phyloP scores from a whole-genome alignment of 2,113 vertebrate species.

The Coptodon bakossiorum region DNA sequence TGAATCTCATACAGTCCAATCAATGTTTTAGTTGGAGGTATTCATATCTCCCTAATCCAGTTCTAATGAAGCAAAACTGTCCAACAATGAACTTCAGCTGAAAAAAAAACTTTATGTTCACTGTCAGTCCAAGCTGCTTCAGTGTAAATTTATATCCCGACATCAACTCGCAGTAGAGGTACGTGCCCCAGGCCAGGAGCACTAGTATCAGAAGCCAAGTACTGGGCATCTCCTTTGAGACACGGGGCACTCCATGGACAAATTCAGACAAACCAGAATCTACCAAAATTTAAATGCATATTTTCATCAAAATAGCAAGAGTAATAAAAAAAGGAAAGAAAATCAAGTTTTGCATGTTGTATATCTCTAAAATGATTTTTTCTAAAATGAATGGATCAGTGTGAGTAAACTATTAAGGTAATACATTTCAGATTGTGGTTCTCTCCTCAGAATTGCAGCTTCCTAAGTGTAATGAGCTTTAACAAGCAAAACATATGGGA shows the following conservation, averaged over 20 bases:
- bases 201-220: conserved; percentile 1
- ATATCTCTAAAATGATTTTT: background rate
- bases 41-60: conserved; percentile 50
- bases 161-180: background rate
- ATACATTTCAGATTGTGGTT: background rate
- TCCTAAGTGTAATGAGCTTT: background rate
- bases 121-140: conserved; percentile 59
- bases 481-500: background rate
- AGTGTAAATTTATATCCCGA: conserved; percentile 20
- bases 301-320: conserved; percentile 28
- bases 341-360: background rate
- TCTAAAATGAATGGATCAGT: background rate
- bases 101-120: conserved; percentile 67
- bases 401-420: background rate
- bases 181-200: conserved; percentile 16
- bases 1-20: conserved; percentile 67
- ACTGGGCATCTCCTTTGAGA: conserved; percentile 53
- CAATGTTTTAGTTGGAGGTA: conserved; percentile 59
- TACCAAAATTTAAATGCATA: conserved; percentile 30
- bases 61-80: conserved; percentile 41
- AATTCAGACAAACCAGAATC: conserved; percentile 49
- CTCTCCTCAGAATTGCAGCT: background rate
- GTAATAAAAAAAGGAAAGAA: conserved; percentile 51
- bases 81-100: conserved; percentile 33
- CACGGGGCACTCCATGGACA: conserved; percentile 41